Base-by-base conservation (phyloP, 1,140 invertebrate species). In the Plodia interpunctella region DNA sequence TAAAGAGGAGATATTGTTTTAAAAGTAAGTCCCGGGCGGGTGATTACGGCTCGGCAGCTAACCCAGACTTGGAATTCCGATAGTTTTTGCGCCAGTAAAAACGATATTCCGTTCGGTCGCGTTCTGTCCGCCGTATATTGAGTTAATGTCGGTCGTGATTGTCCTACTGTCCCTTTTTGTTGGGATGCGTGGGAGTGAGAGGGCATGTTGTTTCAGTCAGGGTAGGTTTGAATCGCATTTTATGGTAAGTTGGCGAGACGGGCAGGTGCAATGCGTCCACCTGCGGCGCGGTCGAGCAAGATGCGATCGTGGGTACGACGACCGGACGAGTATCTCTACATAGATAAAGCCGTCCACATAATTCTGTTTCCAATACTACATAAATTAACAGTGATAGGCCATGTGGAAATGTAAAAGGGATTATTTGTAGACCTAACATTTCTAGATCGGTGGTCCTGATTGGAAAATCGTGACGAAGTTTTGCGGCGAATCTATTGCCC, bases 51-150 rank as follows among this genome's bases (percentile, higher is more conserved):
- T 59, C 65, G 62, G 75, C 72, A 68, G 73, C 74, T 72, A 76
- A 72, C 73, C 73, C 71, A 74, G 74, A 80, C 74, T 75, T 75
- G 71, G 74, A 83, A 88, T 88, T 83, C 85, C 83, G 65, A 86
- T 83, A 88, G 86, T 88, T 87, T 88, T 88, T 88, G 83, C 86
- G 78, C 70, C 75, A 63, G 79, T 85, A 87, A 88, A 88, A 88
- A 85, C 76, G 83, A 87, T 87, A 86, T 83, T 85, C 80, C 78
- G 73, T 82, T 72, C 78, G 82, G 66, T 77, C 71, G 76, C 72
- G 75, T 78, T 82, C 76, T 65, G 74, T 74, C 69, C 71, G 65
- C 66, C 70, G 74, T 81, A 83, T 81, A 85, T 83, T 77, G 78
- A 87, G 83, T 80, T 84, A 82, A 84, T 82, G 78, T 76, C 75